Evolutionary conservation across 2,888 invertebrate genomes (phyloP).

Genomic region (Eugnorisma glareosa): DNA sequence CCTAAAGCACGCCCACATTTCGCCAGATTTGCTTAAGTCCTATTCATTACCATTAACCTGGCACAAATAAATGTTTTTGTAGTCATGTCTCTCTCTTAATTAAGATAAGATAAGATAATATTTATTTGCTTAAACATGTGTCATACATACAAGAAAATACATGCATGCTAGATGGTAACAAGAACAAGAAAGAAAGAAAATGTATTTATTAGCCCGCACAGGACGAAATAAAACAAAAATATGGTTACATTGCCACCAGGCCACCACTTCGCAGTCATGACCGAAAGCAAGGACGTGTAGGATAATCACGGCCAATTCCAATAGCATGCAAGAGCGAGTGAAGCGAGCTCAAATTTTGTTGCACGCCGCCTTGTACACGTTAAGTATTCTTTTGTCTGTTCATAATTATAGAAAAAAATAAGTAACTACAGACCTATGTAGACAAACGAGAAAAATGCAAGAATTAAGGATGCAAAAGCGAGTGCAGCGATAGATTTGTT

Average conservation of each 20-base stretch:
- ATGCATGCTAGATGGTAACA: too few relatives aligned
- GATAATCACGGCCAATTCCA: neutral
- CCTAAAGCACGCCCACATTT: neutral
- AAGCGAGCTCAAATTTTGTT: neutral
- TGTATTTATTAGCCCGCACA: too few relatives aligned
- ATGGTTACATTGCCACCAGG: neutral
- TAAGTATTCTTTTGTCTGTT: neutral
- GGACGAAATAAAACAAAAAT: too few relatives aligned
- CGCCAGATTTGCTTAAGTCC: neutral
- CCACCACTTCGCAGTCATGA: neutral
- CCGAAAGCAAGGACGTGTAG: neutral
- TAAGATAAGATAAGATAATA: too few relatives aligned
- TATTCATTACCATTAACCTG: neutral
- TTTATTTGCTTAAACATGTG: too few relatives aligned
- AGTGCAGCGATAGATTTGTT: too few relatives aligned
- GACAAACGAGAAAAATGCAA: neutral
- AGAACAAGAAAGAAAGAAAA: too few relatives aligned
- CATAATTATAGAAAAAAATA: neutral
- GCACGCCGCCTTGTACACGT: neutral
- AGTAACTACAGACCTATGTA: neutral
- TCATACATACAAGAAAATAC: too few relatives aligned
- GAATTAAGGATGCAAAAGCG: neutral
- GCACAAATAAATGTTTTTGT: neutral
- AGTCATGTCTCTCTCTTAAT: neutral
- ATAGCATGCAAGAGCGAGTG: neutral